Evolutionary conservation across 1,140 invertebrate genomes (phyloP).

Genomic region (Hermetia illucens): DNA sequence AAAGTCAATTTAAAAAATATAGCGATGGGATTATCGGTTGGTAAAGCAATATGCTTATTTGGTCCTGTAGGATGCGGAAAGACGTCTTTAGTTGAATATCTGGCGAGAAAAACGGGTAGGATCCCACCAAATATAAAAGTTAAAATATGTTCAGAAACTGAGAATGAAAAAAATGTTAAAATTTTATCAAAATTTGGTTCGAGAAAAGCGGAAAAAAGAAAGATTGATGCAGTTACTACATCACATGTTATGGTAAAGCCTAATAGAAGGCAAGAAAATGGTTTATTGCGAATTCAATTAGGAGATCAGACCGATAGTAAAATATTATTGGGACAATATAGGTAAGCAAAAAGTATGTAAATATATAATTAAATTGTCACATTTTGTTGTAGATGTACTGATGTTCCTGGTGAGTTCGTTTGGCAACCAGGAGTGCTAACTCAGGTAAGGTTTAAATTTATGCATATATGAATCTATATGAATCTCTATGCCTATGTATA

Average conservation of each 20-base stretch:
- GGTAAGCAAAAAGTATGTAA: neutral
- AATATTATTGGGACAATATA: conserved; percentile 85
- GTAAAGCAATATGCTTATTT: conserved; percentile 67
- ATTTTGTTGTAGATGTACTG: conserved; percentile 63
- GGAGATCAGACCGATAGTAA: conserved; percentile 97
- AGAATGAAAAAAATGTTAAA: conserved; percentile 5
- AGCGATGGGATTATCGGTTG: conserved; percentile 55
- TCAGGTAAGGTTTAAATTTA: no score
- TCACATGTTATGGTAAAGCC: conserved; percentile 10
- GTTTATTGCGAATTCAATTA: conserved; percentile 59
- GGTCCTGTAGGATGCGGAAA: conserved; percentile 93
- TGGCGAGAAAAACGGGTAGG: conserved; percentile 66
- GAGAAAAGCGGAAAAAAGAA: neutral
- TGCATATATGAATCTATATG: no score
- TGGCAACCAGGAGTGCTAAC: conserved; percentile 90
- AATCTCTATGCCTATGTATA: no score
- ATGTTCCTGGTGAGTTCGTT: conserved; percentile 91
- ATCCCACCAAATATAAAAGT: conserved; percentile 21
- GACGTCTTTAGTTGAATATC: conserved; percentile 76
- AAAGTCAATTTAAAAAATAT: conserved; percentile 55
- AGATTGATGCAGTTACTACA: conserved; percentile 1
- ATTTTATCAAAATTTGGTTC: neutral
- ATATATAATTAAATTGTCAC: no score
- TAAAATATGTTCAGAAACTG: conserved; percentile 9
- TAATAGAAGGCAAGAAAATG: conserved; percentile 13